Conservation (phyloP, 1,140 invertebrate genomes). For the Drosophila virilis region DNA sequence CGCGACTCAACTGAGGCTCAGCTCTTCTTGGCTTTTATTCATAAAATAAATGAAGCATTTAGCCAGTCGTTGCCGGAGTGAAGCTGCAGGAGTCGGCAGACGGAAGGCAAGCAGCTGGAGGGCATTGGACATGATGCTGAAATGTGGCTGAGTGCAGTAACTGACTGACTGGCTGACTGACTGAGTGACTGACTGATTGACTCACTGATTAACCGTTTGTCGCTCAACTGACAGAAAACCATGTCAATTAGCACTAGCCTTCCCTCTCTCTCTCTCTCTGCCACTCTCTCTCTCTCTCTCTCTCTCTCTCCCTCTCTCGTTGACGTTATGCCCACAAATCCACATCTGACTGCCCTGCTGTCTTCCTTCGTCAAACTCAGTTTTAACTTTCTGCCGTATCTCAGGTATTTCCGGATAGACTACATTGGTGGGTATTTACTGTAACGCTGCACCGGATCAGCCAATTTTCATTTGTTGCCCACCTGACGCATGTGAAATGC, state of each 20-base stretch:
- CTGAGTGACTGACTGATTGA: conserved; percentile 24
- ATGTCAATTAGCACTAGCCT: too few species aligned
- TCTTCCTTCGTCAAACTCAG: too few species aligned
- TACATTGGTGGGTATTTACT: neutral
- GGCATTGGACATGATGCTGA: conserved; percentile 8
- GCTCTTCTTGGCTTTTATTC: conserved; percentile 63
- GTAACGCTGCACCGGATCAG: neutral
- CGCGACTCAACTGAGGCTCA: conserved; percentile 22
- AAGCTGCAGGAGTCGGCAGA: conserved; percentile 5
- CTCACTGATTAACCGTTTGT: too few species aligned
- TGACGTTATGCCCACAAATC: too few species aligned
- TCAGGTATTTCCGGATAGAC: too few species aligned
- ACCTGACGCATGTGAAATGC: conserved; percentile 14
- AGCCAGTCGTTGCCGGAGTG: conserved; percentile 41
- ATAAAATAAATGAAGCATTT: conserved; percentile 82
- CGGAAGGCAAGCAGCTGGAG: conserved; percentile 15
- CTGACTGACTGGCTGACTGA: conserved; percentile 20
- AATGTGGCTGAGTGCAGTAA: neutral
- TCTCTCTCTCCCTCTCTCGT: too few species aligned
- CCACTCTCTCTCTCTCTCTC: too few species aligned
- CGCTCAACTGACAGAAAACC: too few species aligned
- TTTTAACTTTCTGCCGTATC: too few species aligned
- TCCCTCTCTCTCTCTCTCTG: too few species aligned
- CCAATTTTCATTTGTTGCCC: neutral
- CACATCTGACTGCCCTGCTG: too few species aligned